Base-by-base conservation (phyloP, 2,113 vertebrate genomes). In the Prietella phreatophila region DNA sequence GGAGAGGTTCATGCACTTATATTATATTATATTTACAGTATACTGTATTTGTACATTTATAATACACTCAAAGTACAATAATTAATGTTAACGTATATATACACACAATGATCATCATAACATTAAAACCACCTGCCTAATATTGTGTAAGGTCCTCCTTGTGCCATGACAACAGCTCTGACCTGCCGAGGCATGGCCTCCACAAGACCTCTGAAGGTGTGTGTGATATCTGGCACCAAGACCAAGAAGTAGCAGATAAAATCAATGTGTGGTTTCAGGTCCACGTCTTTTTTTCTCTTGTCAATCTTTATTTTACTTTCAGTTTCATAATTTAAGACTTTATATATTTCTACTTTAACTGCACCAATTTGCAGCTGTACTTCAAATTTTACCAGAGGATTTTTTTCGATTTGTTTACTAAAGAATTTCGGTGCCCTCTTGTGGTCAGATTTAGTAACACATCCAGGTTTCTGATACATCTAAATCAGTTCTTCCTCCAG, bases 371-470 rank as follows among this genome's bases (percentile, higher is more conserved):
- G 22, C 0, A 47, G 22, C n/a, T 27, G 22, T 55, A 8, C 47
- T 30, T 79, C 9, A 79, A 53, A 5, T n/a, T 79, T 55, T 19
- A 55, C 15, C 42, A 78, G 39, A 78, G 0, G 25, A 78, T 7
- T 78, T 42, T 4, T 1, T 47, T 20, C 2, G 22, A 76, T 76
- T 50, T 76, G 22, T 69, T 69, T 20, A 20, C 3, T 39, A 10
- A 75, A 42, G 71, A 75, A 22, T 75, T 73, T 73, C 79, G 58
- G 17, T 81, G 79, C 53, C 79, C 79, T 81, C 79, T 56, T 33
- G 53, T 81, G 79, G 50, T 58, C 53, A 58, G n/a, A 81, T 11
- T 8, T 1, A 81, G 78, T 11, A 81, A 81, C 79, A 33, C 79
- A 81, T 5, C 50, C 78, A 56, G 1, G 56, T 53, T 33, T n/a